phyloP scores from a whole-genome alignment of 2,888 invertebrate genomes.

The Elmis aenea region DNA sequence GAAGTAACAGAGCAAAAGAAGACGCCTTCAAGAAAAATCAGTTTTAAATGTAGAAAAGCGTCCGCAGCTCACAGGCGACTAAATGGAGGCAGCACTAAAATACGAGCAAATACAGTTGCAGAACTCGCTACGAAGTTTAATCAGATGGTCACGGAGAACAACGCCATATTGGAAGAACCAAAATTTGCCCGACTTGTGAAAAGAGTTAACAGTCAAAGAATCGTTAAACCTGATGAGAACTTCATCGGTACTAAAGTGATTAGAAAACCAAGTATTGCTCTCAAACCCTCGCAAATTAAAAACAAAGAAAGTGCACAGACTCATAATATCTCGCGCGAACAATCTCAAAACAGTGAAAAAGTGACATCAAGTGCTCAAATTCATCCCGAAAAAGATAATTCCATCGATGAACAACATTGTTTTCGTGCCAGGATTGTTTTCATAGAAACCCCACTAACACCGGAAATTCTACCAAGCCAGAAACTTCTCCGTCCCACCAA shows the following conservation, averaged over 20 bases:
- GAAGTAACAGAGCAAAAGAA: slow-evolving; percentile 24
- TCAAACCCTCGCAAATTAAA: slow-evolving; percentile 41
- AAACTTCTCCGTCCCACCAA: neutral
- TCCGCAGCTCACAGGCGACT: slow-evolving; percentile 46
- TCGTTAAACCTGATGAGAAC: slow-evolving; percentile 33
- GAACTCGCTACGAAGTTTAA: slow-evolving; percentile 67
- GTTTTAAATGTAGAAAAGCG: slow-evolving; percentile 56
- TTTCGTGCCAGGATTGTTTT: slow-evolving; percentile 24
- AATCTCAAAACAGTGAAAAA: slow-evolving; percentile 20
- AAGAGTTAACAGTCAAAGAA: slow-evolving; percentile 40
- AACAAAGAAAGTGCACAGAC: slow-evolving; percentile 20
- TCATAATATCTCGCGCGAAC: slow-evolving; percentile 17
- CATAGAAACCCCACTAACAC: slow-evolving; percentile 13
- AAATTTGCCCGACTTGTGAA: slow-evolving; percentile 52
- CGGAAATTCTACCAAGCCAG: slow-evolving; percentile 37
- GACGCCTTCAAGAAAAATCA: slow-evolving; percentile 53
- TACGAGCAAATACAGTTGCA: slow-evolving; percentile 57
- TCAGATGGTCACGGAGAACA: slow-evolving; percentile 53
- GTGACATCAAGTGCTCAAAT: too few species aligned
- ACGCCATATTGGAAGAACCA: slow-evolving; percentile 50
- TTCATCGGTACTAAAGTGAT: slow-evolving; percentile 44
- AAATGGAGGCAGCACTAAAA: slow-evolving; percentile 41
- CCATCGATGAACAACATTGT: too few species aligned
- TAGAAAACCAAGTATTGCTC: slow-evolving; percentile 48
- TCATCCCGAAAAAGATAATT: too few species aligned